Conservation (phyloP, 2,888 invertebrate genomes). For the Pristionchus arcanus region DNA sequence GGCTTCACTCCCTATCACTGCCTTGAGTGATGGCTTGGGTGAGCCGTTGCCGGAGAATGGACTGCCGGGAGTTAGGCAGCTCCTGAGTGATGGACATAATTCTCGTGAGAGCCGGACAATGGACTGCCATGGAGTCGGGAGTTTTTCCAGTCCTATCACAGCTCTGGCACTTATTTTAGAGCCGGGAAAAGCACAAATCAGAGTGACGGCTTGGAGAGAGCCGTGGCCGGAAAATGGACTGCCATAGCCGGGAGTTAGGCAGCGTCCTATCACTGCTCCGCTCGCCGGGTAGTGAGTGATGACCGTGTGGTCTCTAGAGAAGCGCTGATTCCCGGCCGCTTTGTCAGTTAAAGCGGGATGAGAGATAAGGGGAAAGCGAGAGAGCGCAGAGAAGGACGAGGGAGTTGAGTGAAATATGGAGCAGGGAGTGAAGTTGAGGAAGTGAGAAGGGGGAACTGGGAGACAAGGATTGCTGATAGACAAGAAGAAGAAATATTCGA, state of each 20-base stretch:
- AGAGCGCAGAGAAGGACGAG: background rate
- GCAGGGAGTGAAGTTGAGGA: background rate
- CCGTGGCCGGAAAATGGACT: too few relatives aligned
- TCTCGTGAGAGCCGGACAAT: background rate
- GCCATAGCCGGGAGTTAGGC: too few relatives aligned
- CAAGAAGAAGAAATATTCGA: too few relatives aligned
- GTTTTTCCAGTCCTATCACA: background rate
- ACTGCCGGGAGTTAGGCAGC: too few relatives aligned
- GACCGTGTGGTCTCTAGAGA: background rate
- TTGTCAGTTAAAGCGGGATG: background rate
- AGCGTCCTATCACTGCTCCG: background rate
- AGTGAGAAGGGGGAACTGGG: background rate
- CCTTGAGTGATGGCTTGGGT: too few relatives aligned
- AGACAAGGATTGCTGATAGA: too few relatives aligned
- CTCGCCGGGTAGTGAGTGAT: background rate
- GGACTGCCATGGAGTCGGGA: background rate
- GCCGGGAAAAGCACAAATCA: background rate
- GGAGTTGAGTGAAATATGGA: background rate
- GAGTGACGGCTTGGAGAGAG: too few relatives aligned
- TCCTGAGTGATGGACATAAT: too few relatives aligned
- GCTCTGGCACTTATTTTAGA: background rate
- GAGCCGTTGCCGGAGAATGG: too few relatives aligned
- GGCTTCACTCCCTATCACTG: too few relatives aligned
- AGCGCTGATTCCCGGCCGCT: conserved; percentile 8
- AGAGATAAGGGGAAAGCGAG: background rate